Evolutionary conservation across 1,140 invertebrate genomes (phyloP), one percentile per base, ranked within the genome.

Genomic region (Scaptomyza hsui): DNA sequence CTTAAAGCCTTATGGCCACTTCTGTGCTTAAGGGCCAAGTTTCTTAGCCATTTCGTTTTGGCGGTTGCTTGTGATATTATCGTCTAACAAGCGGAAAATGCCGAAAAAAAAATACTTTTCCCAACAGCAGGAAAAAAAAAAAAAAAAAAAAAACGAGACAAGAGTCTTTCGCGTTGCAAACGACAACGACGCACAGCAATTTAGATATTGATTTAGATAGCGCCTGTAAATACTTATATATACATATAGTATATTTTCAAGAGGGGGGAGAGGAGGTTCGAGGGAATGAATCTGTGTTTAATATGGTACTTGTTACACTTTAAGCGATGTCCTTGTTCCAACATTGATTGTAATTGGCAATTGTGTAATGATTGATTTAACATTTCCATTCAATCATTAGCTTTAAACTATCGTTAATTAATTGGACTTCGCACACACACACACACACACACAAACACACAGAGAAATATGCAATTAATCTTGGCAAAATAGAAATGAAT

Each of bases 191-290:
- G 68, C 61, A 68, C 42, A 68, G 75, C 75, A 72, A 78, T 78
- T 78, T 78, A 78, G 75, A 72, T 72, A 78, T 78, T 78, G 75
- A 78, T 78, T 78, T 78, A 68, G 75, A 78, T 72, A 78, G 75
- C 68, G 56, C 42, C 61, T 65, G 45, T 44, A 44, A 63, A 63
- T 63, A 44, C 60, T 63, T 63, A 41, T 63, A 48, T 35, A 35
- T 35, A 49, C 47, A 37, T 37, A 37, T 32, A 37, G 21, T 41
- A 48, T 53, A 39, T 59, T 32, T 49, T 32, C 44, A 39, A 37
- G 12, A 5, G 15, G 16, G 12, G 15, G 1, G 2, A 3, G 15
- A 16, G 47, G 47, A 4, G 3, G 18, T 15, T 12, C 6, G 6
- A 32, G 29, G 29, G 26, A 29, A 29, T 24, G 4, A 24, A 24